These are phyloP conservation scores for Numenius phaeopus DNA, from an alignment of 2,797 vertebrate genomes.

Conservation along the genomic window DNA sequence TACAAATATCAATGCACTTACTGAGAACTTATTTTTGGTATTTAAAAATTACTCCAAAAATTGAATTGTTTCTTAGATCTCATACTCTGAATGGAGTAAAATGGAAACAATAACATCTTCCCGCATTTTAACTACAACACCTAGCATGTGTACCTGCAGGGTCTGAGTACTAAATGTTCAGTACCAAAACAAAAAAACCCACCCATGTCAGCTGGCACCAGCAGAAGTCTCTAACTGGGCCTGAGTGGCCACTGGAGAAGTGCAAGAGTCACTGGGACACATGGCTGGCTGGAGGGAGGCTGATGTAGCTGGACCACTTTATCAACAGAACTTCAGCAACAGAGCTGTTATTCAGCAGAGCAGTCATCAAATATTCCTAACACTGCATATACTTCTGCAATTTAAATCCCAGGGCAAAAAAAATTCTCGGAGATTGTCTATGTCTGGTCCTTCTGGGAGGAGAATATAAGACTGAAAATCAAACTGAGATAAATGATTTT, in stretches of 20 bases:
- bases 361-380: neutral
- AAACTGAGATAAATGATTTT: neutral
- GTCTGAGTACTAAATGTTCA: neutral
- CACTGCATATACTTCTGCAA: neutral
- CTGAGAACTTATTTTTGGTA: neutral
- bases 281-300: fast-evolving
- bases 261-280: neutral
- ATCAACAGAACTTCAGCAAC: neutral
- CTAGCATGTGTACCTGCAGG: neutral
- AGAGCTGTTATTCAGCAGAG: neutral
- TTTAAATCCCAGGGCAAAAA: neutral
- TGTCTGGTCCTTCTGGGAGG: neutral
- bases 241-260: neutral
- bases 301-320: fast-evolving
- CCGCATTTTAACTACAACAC: neutral
- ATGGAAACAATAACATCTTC: neutral
- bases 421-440: neutral
- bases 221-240: neutral
- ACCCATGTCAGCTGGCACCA: neutral
- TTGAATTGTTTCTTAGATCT: neutral
- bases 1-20: neutral
- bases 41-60: neutral
- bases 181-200: neutral
- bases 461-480: neutral
- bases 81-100: neutral